Base-by-base conservation (phyloP, 2,797 vertebrate species). In the Acrossocheilus fasciatus region DNA sequence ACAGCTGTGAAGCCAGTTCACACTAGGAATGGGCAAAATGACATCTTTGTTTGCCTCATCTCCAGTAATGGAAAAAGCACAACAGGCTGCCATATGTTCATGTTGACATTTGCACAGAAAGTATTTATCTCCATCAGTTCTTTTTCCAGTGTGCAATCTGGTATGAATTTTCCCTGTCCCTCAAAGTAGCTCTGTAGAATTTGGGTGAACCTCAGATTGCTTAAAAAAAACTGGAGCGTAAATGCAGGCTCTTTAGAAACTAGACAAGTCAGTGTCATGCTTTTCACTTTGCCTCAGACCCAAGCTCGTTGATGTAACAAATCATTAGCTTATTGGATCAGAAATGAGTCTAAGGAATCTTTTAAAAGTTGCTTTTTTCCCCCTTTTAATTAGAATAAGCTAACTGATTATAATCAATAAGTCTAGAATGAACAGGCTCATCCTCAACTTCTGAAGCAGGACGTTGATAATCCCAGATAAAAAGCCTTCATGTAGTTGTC, bases 1-100 rank as follows among this genome's bases (percentile, higher is more conserved):
- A 91, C 83, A 90, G 26, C 77, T 82, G 90, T 91, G 90, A 91
- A 86, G 86, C 91, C 88, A 82, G 91, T 91, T 92, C 90, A 92
- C 90, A 90, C 82, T 85, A 72, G 80, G 7, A 76, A 80, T 75
- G 81, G 80, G 72, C 86, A 86, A 83, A 87, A 88, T 90, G 77
- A 87, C 74, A 84, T 86, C 69, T 78, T 64, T 86, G 74, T 73
- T 69, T 81, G 70, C 52, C 74, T 64, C 68, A 80, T 75, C 80
- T 75, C 87, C 36, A 70, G 68, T 59, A 87, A 78, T 82, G 82
- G 72, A 83, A 84, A 78, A 75, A 69, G 85, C 62, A 73, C 45
- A 73, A 87, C 85, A 79, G 81, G 85, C 54, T 81, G 36, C 47
- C 66, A 66, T 87, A 59, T 86, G 73, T 26, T 83, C 57, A 47